Base-by-base conservation (phyloP, 2,113 vertebrate genomes). In the Mirounga angustirostris region DNA sequence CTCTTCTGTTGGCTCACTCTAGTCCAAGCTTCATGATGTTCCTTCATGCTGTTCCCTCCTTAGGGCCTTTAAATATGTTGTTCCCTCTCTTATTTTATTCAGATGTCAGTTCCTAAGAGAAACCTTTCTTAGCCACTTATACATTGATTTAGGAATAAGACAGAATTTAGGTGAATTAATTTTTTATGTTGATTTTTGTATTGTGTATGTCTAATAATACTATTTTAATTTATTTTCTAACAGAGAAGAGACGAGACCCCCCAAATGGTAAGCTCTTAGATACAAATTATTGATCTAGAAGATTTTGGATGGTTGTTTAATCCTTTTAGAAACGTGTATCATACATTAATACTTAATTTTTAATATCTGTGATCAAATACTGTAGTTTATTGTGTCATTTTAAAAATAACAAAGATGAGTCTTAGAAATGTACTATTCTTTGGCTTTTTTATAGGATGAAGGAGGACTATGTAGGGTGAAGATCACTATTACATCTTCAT, bases 191-290 rank as follows among this genome's bases (percentile, higher is more conserved):
- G 14, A 30, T 71, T 24, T 80, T 79, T 86, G 0, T 84, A 15
- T 85, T 95, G 73, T 13, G 15, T 91, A 76, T 85, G 18, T 84
- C 89, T 98, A 95, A 98, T 93, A 87, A 96, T 67, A 46, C n/a
- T 82, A 28, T 96, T 92, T 82, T 59, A 73, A 95, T 98, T 98
- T 98, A 83, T 96, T 97, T 97, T 95, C 87, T 90, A 92, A 98
- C 98, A 98, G 98, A 98, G 76, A 98, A 98, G 97, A 97, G 97
- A 95, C 96, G 98, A 95, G 98, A 98, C 18, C 96, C 97, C 33
- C 98, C 96, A 92, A 98, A 98, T 95, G 98, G 98, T 98, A 98
- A 98, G 98, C 12, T 59, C n/a, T 97, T 96, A 82, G 6, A 79
- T 95, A 83, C 74, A 50, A 78, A 80, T 92, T 96, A 95, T 81